phyloP scores from a whole-genome alignment of 2,888 invertebrate genomes.

The Rutpela maculata region DNA sequence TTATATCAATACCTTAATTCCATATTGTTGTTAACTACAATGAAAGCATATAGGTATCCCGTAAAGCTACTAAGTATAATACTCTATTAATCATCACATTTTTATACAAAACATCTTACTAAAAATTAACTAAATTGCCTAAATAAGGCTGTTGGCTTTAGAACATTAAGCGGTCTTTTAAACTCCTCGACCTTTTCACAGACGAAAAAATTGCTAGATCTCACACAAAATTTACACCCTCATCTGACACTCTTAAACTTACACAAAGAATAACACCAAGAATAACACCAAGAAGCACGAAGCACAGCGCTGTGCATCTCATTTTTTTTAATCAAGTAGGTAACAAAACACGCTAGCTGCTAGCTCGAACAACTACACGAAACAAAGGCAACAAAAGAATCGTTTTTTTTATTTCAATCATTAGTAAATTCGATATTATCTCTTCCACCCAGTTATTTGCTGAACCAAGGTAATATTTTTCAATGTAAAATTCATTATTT shows the following conservation, averaged over 20 bases:
- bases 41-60: too few species aligned
- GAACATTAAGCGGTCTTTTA: too few species aligned
- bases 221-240: not conserved
- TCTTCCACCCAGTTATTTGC: conserved; percentile 24
- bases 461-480: conserved; percentile 37
- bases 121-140: too few species aligned
- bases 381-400: not conserved
- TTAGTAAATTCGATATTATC: conserved; percentile 26
- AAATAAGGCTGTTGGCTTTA: too few species aligned
- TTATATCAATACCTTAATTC: too few species aligned
- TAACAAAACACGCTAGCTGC: too few species aligned
- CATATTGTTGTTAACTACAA: too few species aligned
- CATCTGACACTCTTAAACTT: not conserved
- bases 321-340: not conserved
- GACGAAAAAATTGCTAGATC: not conserved
- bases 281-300: not conserved
- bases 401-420: not conserved
- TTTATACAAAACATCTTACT: too few species aligned
- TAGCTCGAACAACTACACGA: not conserved
- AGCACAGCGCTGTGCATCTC: not conserved
- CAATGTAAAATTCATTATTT: conserved; percentile 33
- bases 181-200: not conserved
- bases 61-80: too few species aligned
- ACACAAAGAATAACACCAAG: conserved; percentile 3
- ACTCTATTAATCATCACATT: too few species aligned